A percentile compares a stretch with the other conserved stretches of the same genome.
These are phyloP conservation scores for Toxotes chatareus DNA, from an alignment of 2,113 vertebrate species.

Conservation along the genomic window DNA sequence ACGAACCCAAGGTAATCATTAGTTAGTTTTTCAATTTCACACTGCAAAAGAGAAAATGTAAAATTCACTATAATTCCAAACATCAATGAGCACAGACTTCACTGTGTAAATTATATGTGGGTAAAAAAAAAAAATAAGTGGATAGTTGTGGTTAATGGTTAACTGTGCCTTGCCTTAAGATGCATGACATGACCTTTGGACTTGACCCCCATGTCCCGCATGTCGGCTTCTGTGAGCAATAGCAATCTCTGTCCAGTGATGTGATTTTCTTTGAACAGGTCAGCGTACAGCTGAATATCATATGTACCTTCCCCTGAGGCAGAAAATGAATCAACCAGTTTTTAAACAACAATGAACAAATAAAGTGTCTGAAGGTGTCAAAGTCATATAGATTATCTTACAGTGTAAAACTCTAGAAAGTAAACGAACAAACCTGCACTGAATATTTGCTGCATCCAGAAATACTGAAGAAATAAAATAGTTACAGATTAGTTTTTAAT, in stretches of 20 bases:
- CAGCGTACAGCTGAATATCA: constrained; percentile 91
- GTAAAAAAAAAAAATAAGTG: not conserved
- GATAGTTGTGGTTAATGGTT: constrained; percentile 11
- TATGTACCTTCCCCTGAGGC: constrained; percentile 84
- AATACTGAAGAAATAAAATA: constrained; percentile 84
- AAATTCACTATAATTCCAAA: constrained; percentile 11
- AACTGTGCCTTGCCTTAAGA: constrained; percentile 89
- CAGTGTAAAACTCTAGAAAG: not conserved
- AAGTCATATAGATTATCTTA: not conserved
- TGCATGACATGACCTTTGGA: constrained; percentile 98
- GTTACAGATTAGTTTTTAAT: constrained; percentile 16
- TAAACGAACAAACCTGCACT: constrained; percentile 87
- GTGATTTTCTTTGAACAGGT: constrained; percentile 95
- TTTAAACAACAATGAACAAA: not conserved
- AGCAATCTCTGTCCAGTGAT: constrained; percentile 95
- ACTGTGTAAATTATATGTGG: not conserved
- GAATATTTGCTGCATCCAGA: constrained; percentile 96
- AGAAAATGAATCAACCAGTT: constrained; percentile 1
- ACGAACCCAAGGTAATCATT: constrained; percentile 94
- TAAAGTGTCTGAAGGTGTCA: not conserved
- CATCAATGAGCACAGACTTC: not conserved
- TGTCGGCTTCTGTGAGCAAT: constrained; percentile 91
- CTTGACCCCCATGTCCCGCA: constrained; percentile 95
- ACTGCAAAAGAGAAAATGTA: constrained; percentile 81
- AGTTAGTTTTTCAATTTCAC: constrained; percentile 94